phyloP scores from a whole-genome alignment of 2,113 vertebrate species.

The Probosciger aterrimus region DNA sequence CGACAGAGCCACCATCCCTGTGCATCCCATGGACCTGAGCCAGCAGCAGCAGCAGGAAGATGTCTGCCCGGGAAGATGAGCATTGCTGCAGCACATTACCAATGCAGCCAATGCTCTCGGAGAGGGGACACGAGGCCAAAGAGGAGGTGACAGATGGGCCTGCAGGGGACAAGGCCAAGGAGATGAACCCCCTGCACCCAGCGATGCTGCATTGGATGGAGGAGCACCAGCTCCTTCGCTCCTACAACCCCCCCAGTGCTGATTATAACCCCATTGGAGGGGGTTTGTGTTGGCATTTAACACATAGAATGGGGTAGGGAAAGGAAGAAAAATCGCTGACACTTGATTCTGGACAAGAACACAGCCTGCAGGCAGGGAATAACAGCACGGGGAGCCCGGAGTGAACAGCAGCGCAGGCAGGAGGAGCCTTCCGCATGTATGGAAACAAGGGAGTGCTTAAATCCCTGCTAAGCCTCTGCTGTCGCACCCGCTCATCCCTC shows the following conservation, averaged over 20 bases:
- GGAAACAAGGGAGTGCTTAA: not conserved
- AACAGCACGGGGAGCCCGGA: not conserved
- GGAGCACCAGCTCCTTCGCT: not conserved
- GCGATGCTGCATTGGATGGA: not conserved
- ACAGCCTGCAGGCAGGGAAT: not conserved
- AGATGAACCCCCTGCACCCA: not conserved
- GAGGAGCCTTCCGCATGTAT: not conserved
- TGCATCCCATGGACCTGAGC: not conserved
- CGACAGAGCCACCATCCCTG: fast-evolving
- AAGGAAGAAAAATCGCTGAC: not conserved
- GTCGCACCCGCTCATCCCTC: not conserved
- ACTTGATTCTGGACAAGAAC: not conserved
- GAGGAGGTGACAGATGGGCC: constrained; percentile 38
- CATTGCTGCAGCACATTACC: not conserved
- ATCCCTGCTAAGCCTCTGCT: not conserved
- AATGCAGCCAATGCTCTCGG: fast-evolving
- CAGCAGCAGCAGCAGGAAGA: not conserved
- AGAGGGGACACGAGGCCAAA: not conserved
- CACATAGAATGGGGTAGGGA: not conserved
- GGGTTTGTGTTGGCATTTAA: not conserved
- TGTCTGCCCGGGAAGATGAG: not conserved
- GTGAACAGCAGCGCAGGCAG: not conserved
- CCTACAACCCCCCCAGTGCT: not conserved
- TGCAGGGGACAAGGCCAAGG: not conserved
- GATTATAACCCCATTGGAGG: fast-evolving